These are phyloP conservation scores for Catharus ustulatus DNA, from an alignment of 2,797 vertebrate genomes.

Conservation along the genomic window DNA sequence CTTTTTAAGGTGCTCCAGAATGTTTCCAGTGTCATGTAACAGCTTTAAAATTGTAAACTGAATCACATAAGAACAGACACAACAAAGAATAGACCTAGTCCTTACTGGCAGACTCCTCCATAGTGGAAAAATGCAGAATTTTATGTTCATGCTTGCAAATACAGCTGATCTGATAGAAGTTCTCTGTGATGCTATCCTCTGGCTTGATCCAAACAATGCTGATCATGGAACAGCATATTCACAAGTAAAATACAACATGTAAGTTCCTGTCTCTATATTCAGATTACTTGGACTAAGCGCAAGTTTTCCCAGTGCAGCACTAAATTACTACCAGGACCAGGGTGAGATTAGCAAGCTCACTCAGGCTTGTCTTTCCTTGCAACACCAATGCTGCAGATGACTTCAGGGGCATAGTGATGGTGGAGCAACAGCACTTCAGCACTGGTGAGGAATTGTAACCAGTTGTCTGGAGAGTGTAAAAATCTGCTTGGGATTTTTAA, in stretches of 20 bases:
- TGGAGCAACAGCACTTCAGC: neutral
- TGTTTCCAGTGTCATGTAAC: neutral
- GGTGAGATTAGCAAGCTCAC: neutral
- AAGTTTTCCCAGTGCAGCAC: neutral
- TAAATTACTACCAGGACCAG: neutral
- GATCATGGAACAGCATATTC: neutral
- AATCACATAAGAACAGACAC: neutral
- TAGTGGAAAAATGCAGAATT: neutral
- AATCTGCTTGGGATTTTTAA: neutral
- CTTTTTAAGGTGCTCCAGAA: neutral
- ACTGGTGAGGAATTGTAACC: fast-evolving
- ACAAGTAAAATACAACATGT: neutral
- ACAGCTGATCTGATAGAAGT: neutral
- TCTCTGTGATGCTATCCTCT: neutral
- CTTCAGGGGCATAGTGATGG: neutral
- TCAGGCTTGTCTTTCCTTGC: neutral
- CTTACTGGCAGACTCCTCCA: neutral
- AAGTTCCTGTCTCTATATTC: neutral
- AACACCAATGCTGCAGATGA: neutral
- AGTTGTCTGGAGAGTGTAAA: neutral
- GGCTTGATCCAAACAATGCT: neutral
- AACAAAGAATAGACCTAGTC: neutral
- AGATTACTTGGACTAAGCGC: neutral
- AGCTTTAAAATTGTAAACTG: neutral
- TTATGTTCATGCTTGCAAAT: neutral